phyloP scores from a whole-genome alignment of 2,113 vertebrate genomes.

The Phalacrocorax aristotelis region DNA sequence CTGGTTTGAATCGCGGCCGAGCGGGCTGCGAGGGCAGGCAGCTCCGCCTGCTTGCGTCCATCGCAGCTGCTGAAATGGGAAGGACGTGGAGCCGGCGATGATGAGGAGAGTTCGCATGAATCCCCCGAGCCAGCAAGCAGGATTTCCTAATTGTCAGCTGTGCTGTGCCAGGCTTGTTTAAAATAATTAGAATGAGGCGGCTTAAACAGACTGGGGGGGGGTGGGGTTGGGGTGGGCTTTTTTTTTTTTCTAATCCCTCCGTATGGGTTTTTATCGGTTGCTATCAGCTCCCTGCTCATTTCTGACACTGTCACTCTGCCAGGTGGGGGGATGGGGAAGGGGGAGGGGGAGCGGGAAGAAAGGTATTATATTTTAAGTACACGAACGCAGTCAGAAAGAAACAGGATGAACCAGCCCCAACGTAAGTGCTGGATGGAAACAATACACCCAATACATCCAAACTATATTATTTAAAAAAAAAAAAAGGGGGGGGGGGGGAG shows the following conservation, averaged over 20 bases:
- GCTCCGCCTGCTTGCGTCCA: conserved; percentile 62
- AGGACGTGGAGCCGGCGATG: conserved; percentile 64
- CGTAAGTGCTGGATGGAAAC: conserved; percentile 47
- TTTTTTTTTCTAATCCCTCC: conserved; percentile 24
- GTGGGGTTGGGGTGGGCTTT: neutral
- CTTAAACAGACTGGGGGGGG: conserved; percentile 43
- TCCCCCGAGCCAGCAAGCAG: conserved; percentile 73
- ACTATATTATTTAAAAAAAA: neutral
- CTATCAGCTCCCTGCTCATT: conserved; percentile 73
- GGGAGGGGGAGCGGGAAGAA: neutral
- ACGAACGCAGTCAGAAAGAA: conserved; percentile 47
- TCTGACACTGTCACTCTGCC: conserved; percentile 71
- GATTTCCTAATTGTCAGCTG: conserved; percentile 81
- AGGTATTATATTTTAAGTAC: conserved; percentile 72
- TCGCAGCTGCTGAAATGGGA: conserved; percentile 55
- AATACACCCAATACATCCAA: conserved; percentile 59
- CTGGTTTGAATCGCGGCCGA: conserved; percentile 57
- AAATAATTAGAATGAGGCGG: conserved; percentile 80
- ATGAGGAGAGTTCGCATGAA: conserved; percentile 67
- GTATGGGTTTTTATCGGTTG: conserved; percentile 72
- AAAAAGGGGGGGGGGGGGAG: too few species aligned
- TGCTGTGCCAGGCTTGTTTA: conserved; percentile 75
- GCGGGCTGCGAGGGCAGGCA: conserved; percentile 51
- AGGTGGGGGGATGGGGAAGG: conserved; percentile 41
- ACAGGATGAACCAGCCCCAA: conserved; percentile 24